These are phyloP conservation scores for Tortricodes alternella DNA, from an alignment of 2,888 invertebrate species.

Conservation along the genomic window DNA sequence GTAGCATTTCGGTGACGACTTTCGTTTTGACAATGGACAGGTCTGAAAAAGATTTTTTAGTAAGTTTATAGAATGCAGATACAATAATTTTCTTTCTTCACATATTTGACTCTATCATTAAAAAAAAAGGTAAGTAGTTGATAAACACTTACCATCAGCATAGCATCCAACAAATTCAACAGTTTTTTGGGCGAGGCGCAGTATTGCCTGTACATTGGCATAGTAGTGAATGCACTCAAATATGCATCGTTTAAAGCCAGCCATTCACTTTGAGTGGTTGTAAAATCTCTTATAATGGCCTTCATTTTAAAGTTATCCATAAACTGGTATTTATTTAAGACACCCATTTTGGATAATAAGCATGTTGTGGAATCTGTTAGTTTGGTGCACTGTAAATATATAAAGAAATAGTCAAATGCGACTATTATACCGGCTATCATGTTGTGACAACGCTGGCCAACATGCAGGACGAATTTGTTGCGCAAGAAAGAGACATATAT, in stretches of 20 bases:
- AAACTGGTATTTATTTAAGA: conserved; percentile 66
- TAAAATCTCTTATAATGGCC: conserved; percentile 53
- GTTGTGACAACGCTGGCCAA: no score
- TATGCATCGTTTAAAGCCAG: conserved; percentile 43
- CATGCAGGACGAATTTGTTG: no score
- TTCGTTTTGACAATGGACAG: conserved; percentile 58
- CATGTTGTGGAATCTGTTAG: conserved; percentile 56
- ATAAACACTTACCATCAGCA: conserved; percentile 59
- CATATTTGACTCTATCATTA: no score
- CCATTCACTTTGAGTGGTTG: conserved; percentile 45
- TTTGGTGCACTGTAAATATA: conserved; percentile 59
- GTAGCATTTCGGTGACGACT: conserved; percentile 49
- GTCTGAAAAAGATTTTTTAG: conserved; percentile 51
- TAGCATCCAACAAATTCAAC: conserved; percentile 65
- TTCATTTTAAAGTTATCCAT: conserved; percentile 72
- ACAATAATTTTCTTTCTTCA: no score
- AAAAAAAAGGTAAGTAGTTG: no score
- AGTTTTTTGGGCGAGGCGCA: conserved; percentile 66
- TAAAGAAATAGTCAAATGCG: neutral
- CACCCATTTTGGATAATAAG: conserved; percentile 60
- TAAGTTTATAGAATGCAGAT: no score
- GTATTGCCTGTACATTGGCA: conserved; percentile 56
- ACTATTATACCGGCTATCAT: neutral
- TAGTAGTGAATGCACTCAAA: conserved; percentile 47
- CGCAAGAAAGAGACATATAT: no score